These are phyloP conservation scores for Adoxophyes honmai DNA, from an alignment of 1,140 invertebrate species.

Conservation along the genomic window DNA sequence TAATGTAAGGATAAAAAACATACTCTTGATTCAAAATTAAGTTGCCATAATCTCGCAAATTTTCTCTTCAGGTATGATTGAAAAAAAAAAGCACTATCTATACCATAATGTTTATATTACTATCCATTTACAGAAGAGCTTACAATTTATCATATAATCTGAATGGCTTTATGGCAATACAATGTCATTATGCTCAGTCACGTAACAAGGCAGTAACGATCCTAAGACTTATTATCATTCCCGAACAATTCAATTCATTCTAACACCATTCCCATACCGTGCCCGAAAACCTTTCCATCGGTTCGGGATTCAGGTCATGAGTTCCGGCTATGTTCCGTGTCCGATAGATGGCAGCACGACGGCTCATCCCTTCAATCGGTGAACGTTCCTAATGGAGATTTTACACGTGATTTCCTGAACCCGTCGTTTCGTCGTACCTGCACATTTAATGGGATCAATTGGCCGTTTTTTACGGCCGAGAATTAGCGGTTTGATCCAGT, in stretches of 20 bases:
- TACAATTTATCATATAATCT: no score
- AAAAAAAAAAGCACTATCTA: no score
- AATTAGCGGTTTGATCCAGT: slow-evolving; percentile 3
- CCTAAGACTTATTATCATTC: no score
- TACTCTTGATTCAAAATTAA: no score
- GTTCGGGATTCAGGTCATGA: slow-evolving; percentile 62
- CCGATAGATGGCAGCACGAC: slow-evolving; percentile 66
- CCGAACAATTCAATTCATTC: background rate
- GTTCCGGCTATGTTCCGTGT: slow-evolving; percentile 61
- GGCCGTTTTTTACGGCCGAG: background rate
- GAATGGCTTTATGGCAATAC: no score
- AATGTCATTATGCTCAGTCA: no score
- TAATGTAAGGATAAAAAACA: no score
- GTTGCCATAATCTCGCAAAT: no score
- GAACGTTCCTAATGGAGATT: slow-evolving; percentile 67
- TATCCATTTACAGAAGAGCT: no score
- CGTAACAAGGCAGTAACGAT: no score
- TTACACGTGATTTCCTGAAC: slow-evolving; percentile 67
- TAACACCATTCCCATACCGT: background rate
- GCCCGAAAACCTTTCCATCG: slow-evolving; percentile 35
- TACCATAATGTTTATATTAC: no score
- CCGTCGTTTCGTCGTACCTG: slow-evolving; percentile 36
- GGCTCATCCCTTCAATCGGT: slow-evolving; percentile 61
- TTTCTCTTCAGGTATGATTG: no score
- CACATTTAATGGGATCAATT: slow-evolving; percentile 35